Percentiles rank a stretch among this genome's conserved stretches.
phyloP scores from a whole-genome alignment of 2,797 vertebrate species.

The Hyperoplus lanceolatus region DNA sequence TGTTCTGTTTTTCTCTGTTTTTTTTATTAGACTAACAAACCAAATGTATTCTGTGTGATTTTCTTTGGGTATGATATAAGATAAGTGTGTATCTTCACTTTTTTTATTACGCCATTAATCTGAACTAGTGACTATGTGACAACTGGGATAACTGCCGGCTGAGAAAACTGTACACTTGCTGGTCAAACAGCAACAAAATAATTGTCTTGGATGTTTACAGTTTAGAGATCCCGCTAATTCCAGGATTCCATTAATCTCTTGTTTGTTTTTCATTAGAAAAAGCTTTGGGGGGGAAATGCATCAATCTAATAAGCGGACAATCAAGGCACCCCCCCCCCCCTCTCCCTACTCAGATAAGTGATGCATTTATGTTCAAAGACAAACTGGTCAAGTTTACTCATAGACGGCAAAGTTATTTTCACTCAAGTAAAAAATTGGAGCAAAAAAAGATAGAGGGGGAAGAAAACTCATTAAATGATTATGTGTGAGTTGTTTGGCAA shows the following conservation, averaged over 20 bases:
- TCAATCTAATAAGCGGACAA: conserved; percentile 35
- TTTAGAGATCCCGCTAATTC: conserved; percentile 54
- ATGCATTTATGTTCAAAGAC: conserved; percentile 48
- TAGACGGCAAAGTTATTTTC: conserved; percentile 53
- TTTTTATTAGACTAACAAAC: conserved; percentile 32
- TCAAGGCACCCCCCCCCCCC: neutral
- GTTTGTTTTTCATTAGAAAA: conserved; percentile 62
- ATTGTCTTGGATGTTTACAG: conserved; percentile 54
- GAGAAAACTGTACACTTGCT: conserved; percentile 17
- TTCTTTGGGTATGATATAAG: conserved; percentile 56
- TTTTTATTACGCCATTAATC: conserved; percentile 29
- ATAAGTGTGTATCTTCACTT: conserved; percentile 48
- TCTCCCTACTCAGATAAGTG: conserved; percentile 31
- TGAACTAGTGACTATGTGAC: conserved; percentile 47
- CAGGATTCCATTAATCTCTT: conserved; percentile 58
- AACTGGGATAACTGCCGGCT: conserved; percentile 41
- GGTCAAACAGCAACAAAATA: conserved; percentile 32
- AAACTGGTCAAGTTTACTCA: conserved; percentile 49
- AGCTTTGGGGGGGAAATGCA: conserved; percentile 10
- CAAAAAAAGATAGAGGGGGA: conserved; percentile 52
- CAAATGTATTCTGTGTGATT: conserved; percentile 61
- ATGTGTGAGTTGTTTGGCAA: conserved; percentile 74
- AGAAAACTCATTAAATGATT: conserved; percentile 80
- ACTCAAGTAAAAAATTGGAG: conserved; percentile 43
- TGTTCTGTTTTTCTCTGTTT: conserved; percentile 33